A percentile compares a stretch with the other conserved stretches of the same genome.
phyloP scores from a whole-genome alignment of 2,888 invertebrate species.

The Colostygia pectinataria region DNA sequence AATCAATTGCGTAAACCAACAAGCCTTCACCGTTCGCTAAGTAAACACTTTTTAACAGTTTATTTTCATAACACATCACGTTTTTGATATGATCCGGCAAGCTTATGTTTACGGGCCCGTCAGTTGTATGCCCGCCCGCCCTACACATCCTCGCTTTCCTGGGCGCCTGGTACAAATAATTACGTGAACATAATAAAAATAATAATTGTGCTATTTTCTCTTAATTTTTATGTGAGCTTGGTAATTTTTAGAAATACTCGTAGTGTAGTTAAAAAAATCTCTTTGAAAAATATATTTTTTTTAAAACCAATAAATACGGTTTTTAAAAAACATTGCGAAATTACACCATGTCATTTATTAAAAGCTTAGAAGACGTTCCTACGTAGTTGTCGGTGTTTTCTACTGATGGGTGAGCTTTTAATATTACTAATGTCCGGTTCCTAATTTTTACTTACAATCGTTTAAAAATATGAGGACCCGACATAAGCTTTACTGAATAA shows the following conservation, averaged over 20 bases:
- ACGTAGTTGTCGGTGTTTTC: background rate
- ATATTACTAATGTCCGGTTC: no score
- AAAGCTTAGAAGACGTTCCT: no score
- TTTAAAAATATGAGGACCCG: no score
- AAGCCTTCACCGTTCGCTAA: background rate
- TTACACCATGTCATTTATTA: no score
- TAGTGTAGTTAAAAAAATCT: no score
- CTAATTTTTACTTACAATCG: no score
- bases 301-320: no score
- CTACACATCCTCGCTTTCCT: slow-evolving; percentile 50
- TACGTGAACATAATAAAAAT: slow-evolving; percentile 9
- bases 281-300: no score
- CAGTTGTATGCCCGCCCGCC: slow-evolving; percentile 49
- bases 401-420: slow-evolving; percentile 21
- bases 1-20: slow-evolving; percentile 1
- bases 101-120: slow-evolving; percentile 25
- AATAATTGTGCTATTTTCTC: background rate
- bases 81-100: slow-evolving; percentile 17
- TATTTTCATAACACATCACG: slow-evolving; percentile 20
- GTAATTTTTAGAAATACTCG: background rate
- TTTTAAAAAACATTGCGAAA: no score
- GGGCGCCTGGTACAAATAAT: slow-evolving; percentile 43
- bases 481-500: no score
- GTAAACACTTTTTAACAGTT: slow-evolving; percentile 12
- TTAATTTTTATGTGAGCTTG: background rate